A percentile compares a stretch with the other conserved stretches of the same genome.
These are phyloP conservation scores for Petaurus breviceps DNA, from an alignment of 2,113 vertebrate genomes.

Conservation along the genomic window DNA sequence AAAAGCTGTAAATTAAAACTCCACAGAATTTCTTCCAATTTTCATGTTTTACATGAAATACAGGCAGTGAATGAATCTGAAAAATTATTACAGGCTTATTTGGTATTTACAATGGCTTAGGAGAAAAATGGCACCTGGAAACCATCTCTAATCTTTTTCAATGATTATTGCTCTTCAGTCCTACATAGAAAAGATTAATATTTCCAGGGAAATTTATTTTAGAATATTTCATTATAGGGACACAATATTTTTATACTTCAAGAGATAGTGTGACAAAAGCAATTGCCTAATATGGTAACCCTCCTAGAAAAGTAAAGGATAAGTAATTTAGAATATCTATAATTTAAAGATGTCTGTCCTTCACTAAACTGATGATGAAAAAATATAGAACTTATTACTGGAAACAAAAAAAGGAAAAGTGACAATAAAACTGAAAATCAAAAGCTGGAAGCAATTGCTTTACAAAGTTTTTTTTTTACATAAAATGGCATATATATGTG, in stretches of 20 bases:
- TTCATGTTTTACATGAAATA: conserved; percentile 48
- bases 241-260: conserved; percentile 67
- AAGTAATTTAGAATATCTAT: conserved; percentile 53
- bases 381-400: conserved; percentile 74
- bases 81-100: conserved; percentile 59
- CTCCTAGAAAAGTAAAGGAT: conserved; percentile 67
- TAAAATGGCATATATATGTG: conserved; percentile 63
- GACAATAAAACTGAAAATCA: conserved; percentile 59
- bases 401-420: conserved; percentile 42
- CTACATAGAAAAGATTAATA: conserved; percentile 72
- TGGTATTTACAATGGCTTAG: conserved; percentile 68
- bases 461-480: conserved; percentile 61
- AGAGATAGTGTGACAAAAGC: conserved; percentile 46
- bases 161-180: conserved; percentile 80
- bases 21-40: conserved; percentile 50
- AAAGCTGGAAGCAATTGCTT: conserved; percentile 58
- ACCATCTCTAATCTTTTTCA: conserved; percentile 65
- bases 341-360: conserved; percentile 65
- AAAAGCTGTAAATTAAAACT: conserved; percentile 60
- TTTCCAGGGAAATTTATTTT: conserved; percentile 74
- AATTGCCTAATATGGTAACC: conserved; percentile 41
- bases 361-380: conserved; percentile 56
- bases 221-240: conserved; percentile 62
- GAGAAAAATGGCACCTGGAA: conserved; percentile 70
- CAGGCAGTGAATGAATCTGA: conserved; percentile 51